Evolutionary conservation across 2,113 vertebrate genomes (phyloP), one percentile per base, ranked within the genome.

Genomic region (Trogon melanurus): DNA sequence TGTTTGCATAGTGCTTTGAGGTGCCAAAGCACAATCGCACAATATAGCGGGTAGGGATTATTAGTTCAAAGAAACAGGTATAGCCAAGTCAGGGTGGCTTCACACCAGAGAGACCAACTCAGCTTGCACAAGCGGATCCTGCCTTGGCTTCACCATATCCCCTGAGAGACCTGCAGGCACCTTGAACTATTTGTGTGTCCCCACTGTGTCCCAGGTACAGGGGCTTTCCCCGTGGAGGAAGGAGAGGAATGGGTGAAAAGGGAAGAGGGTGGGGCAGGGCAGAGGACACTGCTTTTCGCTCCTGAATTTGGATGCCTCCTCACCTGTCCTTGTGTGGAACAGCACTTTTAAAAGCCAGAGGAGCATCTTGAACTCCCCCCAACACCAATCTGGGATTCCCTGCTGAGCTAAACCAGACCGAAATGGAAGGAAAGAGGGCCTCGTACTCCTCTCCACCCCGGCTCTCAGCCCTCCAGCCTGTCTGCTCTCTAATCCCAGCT

Each of bases 1-100:
- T 94, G 87, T 95, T 97, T 95, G 87, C 92, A 75, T 21, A 89
- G 71, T 58, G 75, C 91, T 95, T 94, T 91, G 81, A 94, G 87
- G 85, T 74, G 86, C 51, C 88, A 78, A 89, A 89, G 89, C 10
- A 81, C 79, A 72, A 85, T 67, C 91, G 89, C 10, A 81, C 79
- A 72, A 85, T 67, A 92, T 1, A 93, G 66, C 72, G 93, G 60
- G 66, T 64, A 81, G 95, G 30, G 51, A 38, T 15, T 56, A 81
- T n/a, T 94, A 80, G 82, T 64, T 91, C 79, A 67, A 91, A 90
- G 67, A 62, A 81, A 82, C 27, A 78, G 47, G 57, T 73, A 78
- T 1, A 62, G 56, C 26, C 45, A 56, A 82, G 69, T 6, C 50
- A 83, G 51, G 8, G 15, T 60, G 85, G 64, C 38, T 86, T 89